Percentiles rank a stretch among this genome's conserved stretches.
Evolutionary conservation across 2,113 vertebrate genomes (phyloP).

Genomic region (Lynx canadensis): DNA sequence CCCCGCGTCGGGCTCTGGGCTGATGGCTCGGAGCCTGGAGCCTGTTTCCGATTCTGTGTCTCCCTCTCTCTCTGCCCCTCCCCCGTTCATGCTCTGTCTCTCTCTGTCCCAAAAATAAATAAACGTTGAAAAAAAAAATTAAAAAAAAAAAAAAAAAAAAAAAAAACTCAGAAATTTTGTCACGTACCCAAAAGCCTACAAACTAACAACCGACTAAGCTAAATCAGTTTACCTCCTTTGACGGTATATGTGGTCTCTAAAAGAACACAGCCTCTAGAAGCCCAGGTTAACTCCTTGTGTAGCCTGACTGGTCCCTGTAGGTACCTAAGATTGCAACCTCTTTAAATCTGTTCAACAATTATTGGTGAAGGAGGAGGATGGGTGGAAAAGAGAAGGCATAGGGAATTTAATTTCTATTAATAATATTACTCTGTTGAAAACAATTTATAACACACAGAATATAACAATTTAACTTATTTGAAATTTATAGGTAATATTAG

Average conservation of each 20-base stretch:
- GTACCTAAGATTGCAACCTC: not conserved
- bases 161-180: not conserved
- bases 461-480: not conserved
- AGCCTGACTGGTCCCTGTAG: not conserved
- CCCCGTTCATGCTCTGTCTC: too few relatives aligned
- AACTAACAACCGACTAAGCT: not conserved
- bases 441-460: not conserved
- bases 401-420: not conserved
- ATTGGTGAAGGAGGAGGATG: not conserved
- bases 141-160: too few relatives aligned
- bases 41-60: too few relatives aligned
- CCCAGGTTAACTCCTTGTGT: not conserved
- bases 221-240: not conserved
- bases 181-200: not conserved
- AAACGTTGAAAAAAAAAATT: too few relatives aligned
- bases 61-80: too few relatives aligned
- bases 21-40: too few relatives aligned
- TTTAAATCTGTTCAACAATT: not conserved
- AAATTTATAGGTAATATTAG: not conserved
- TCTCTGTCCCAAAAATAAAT: too few relatives aligned
- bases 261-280: not conserved
- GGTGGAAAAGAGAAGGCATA: not conserved
- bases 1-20: too few relatives aligned
- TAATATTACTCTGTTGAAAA: not conserved
- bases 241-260: not conserved